phyloP scores from a whole-genome alignment of 1,140 invertebrate species.

The Heliconius himera region DNA sequence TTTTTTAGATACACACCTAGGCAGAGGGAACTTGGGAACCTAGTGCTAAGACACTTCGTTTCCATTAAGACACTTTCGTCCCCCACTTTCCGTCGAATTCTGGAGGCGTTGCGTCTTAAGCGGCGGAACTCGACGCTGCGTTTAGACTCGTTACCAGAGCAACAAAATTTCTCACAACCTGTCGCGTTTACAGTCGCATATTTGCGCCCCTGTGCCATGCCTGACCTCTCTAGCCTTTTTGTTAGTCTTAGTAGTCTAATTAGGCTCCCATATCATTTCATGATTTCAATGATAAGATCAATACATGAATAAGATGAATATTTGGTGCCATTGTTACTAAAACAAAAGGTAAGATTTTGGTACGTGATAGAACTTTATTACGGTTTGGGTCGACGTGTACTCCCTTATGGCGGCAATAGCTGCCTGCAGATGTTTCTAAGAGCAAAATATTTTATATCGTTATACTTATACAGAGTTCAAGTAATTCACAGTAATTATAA shows the following conservation, averaged over 20 bases:
- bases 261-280: not conserved
- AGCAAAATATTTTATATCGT: not conserved
- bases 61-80: too few relatives aligned
- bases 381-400: not conserved
- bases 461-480: slow-evolving; percentile 1
- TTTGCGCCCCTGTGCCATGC: not conserved
- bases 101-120: too few relatives aligned
- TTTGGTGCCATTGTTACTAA: not conserved
- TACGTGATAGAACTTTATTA: slow-evolving; percentile 10
- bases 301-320: not conserved
- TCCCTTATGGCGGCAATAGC: not conserved
- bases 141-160: too few relatives aligned
- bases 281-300: not conserved
- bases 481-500: not conserved
- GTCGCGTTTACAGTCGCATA: too few relatives aligned
- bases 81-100: too few relatives aligned
- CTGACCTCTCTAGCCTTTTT: not conserved
- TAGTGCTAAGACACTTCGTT: too few relatives aligned
- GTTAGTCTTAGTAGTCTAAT: not conserved
- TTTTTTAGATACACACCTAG: too few relatives aligned
- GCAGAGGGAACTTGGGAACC: too few relatives aligned
- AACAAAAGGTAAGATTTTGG: not conserved
- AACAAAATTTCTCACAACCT: too few relatives aligned
- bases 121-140: too few relatives aligned
- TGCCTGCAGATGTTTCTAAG: not conserved